Evolutionary conservation across 2,797 vertebrate genomes (phyloP).

Genomic region (Danionella dracula): DNA sequence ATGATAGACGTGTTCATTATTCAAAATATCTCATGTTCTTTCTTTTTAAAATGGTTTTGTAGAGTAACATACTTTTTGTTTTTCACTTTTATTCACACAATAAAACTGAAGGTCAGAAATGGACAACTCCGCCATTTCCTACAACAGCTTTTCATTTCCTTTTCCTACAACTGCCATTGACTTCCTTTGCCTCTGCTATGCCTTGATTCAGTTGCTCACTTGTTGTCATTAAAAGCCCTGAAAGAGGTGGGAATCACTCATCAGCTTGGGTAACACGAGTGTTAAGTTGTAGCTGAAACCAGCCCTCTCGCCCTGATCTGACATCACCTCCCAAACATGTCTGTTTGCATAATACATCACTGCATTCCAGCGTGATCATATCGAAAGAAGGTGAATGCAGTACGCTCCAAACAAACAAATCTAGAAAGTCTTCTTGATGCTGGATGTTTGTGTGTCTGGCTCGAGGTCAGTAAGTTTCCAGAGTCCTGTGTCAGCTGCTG

Average conservation of each 20-base stretch:
- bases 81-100: too few species aligned
- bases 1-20: too few species aligned
- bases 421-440: too few species aligned
- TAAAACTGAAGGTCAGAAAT: slow-evolving; percentile 39
- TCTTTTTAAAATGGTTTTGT: too few species aligned
- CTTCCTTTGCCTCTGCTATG: slow-evolving; percentile 20
- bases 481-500: slow-evolving; percentile 58
- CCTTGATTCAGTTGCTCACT: slow-evolving; percentile 2
- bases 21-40: too few species aligned
- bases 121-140: slow-evolving; percentile 44
- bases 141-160: slow-evolving; percentile 42
- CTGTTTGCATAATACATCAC: slow-evolving; percentile 63
- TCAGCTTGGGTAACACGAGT: slow-evolving; percentile 29
- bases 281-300: slow-evolving; percentile 40
- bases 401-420: not conserved
- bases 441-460: slow-evolving; percentile 1
- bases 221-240: not conserved
- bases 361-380: slow-evolving; percentile 72
- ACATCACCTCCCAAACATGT: slow-evolving; percentile 61
- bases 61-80: too few species aligned
- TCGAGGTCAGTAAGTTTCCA: slow-evolving; percentile 36
- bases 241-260: slow-evolving; percentile 11
- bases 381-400: slow-evolving; percentile 51
- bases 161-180: slow-evolving; percentile 27
- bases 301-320: slow-evolving; percentile 50